Conservation (phyloP, 2,113 vertebrate species). For the Albula glossodonta region DNA sequence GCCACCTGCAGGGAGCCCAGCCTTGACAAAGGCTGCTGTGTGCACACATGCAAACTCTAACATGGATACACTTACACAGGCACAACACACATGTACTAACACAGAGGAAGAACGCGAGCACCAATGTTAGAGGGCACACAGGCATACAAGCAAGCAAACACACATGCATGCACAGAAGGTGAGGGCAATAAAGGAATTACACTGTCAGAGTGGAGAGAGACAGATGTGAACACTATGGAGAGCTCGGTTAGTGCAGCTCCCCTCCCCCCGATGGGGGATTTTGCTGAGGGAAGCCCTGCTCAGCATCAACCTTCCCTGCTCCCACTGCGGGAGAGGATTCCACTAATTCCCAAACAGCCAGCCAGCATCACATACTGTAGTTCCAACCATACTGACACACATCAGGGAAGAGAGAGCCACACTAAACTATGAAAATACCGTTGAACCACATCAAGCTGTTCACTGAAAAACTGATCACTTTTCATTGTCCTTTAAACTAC, state of each 20-base stretch:
- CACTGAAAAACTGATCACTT: background rate
- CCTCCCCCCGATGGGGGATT: background rate
- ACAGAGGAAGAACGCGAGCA: background rate
- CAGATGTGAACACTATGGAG: slow-evolving; percentile 42
- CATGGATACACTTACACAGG: background rate
- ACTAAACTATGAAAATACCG: too few species aligned
- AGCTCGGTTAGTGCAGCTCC: slow-evolving; percentile 35
- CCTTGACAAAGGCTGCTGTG: too few species aligned
- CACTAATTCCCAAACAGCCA: too few species aligned
- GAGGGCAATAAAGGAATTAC: background rate
- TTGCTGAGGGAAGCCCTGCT: background rate
- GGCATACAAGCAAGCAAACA: background rate
- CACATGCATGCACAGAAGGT: background rate
- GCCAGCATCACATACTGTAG: too few species aligned
- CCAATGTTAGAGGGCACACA: background rate
- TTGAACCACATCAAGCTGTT: background rate
- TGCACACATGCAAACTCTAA: too few species aligned
- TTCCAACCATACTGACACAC: background rate
- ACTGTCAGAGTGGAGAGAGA: slow-evolving; percentile 4
- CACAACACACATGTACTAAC: background rate
- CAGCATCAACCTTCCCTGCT: background rate
- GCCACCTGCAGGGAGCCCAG: too few species aligned
- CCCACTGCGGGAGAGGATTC: background rate
- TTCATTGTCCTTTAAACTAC: background rate
- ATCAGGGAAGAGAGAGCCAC: too few species aligned